These are phyloP conservation scores for Muraenolepis orangiensis DNA, from an alignment of 2,797 vertebrate species.

Conservation along the genomic window DNA sequence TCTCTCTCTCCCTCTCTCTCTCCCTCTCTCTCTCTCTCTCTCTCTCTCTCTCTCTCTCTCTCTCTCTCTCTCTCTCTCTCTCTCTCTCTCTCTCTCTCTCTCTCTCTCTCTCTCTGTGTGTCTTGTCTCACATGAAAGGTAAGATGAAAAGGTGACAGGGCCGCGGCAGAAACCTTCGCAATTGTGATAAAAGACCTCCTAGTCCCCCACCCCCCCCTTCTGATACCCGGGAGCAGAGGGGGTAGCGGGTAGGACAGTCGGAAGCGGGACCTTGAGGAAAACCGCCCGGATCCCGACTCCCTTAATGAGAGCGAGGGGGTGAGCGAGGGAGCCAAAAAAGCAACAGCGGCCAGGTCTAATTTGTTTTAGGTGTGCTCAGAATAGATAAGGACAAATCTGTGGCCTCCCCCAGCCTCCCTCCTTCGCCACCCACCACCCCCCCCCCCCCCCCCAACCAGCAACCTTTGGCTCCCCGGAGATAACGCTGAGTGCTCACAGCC, in stretches of 20 bases:
- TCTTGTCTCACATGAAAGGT: slow-evolving; percentile 62
- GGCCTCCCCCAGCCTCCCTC: slow-evolving; percentile 56
- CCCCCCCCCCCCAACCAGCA: slow-evolving; percentile 30
- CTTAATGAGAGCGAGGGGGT: slow-evolving; percentile 73
- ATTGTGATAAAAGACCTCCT: slow-evolving; percentile 65
- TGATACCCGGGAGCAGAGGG: no score
- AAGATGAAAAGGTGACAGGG: slow-evolving; percentile 61
- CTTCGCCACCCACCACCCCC: slow-evolving; percentile 36
- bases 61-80: slow-evolving; percentile 17
- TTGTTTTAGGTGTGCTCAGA: slow-evolving; percentile 83
- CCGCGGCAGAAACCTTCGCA: slow-evolving; percentile 64
- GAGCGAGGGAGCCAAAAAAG: slow-evolving; percentile 65
- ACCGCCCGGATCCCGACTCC: slow-evolving; percentile 59
- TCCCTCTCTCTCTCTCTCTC: slow-evolving; percentile 12
- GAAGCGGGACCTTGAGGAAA: slow-evolving; percentile 72
- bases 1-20: slow-evolving; percentile 17
- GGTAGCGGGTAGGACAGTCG: slow-evolving; percentile 56
- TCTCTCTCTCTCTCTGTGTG: slow-evolving; percentile 49
- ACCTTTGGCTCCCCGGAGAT: slow-evolving; percentile 80
- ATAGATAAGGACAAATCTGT: slow-evolving; percentile 82
- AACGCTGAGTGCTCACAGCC: slow-evolving; percentile 72
- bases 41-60: slow-evolving; percentile 18
- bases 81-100: slow-evolving; percentile 13
- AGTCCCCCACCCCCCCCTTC: slow-evolving; percentile 19
- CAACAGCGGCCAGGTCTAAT: slow-evolving; percentile 75